Evolutionary conservation across 2,113 vertebrate species (phyloP).

Genomic region (Osmerus eperlanus): DNA sequence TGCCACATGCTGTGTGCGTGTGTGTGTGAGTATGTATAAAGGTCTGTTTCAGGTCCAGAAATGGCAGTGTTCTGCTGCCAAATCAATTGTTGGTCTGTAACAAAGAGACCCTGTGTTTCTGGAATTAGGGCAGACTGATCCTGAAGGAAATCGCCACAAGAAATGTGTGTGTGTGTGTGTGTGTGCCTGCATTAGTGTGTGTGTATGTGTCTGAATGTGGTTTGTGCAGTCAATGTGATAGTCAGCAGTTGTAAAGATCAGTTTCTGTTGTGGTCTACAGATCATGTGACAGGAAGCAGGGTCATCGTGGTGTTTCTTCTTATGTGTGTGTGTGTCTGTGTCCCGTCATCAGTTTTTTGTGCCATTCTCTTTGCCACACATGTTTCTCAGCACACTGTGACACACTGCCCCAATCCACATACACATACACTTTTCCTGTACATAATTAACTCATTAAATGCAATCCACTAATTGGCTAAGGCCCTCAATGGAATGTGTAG

Average conservation of each 20-base stretch:
- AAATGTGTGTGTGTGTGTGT: slow-evolving; percentile 16
- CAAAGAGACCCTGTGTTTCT: slow-evolving; percentile 65
- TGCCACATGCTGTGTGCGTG: slow-evolving; percentile 16
- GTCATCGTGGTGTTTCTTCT: no score
- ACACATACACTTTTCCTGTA: no score
- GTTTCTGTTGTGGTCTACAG: not conserved
- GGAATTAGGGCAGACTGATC: slow-evolving; percentile 71
- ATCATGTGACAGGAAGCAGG: no score
- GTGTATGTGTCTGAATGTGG: not conserved
- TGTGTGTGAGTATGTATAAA: slow-evolving; percentile 3
- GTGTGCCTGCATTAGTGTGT: not conserved
- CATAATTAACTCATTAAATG: no score
- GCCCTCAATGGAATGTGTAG: not conserved
- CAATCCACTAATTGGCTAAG: no score
- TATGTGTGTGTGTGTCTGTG: no score
- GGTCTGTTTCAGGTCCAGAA: slow-evolving; percentile 47
- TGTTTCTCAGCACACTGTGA: no score
- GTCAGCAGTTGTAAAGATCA: not conserved
- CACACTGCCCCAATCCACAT: no score
- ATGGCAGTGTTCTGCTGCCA: slow-evolving; percentile 43
- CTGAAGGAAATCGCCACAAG: slow-evolving; percentile 63
- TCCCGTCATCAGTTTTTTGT: no score
- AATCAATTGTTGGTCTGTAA: slow-evolving; percentile 61
- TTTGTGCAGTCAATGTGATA: not conserved
- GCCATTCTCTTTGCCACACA: no score